Base-by-base conservation (phyloP, 1,140 invertebrate species). In the Parapsyche elsis region DNA sequence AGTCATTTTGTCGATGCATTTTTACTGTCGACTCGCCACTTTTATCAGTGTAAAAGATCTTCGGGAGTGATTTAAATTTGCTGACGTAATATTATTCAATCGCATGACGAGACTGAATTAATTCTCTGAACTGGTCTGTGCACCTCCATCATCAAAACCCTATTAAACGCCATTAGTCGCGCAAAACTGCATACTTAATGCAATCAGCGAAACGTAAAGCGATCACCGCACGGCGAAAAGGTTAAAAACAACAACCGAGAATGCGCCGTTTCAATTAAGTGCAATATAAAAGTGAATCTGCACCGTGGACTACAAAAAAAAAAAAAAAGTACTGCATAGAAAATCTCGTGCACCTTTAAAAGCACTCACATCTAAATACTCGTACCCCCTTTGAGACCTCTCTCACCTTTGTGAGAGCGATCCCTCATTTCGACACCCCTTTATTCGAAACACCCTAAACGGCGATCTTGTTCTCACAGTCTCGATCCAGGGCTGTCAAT, bases 101-200 rank as follows among this genome's bases (percentile, higher is more conserved):
- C 9, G 16, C 57, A 61, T 61, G 57, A 9, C 21, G 19, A 61
- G 57, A 61, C 9, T 16, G 14, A 61, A 61, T 19, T 19, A 61
- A 61, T 21, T 9, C 49, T 14, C 49, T 2, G 12, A 53, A 53
- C 49, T 1, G 16, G 49, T 53, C 12, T 14, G 12, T 46, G 12
- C 12, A 53, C 10, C 21, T 14, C 24, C 21, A 23, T 67, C 64
- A 67, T 67, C 24, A 67, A 67, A 67, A 67, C 24, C 64, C 21
- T 67, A 67, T 67, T 67, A 67, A 67, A 67, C 21, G 10, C 24
- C 57, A 61, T 61, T 61, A 61, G 57, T 21, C 57, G 57, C 24
- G 49, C 10, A 53, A 24, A 67, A 67, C 12, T 26, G 24, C 24
- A 67, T 67, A 26, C 21, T 2, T 24, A 26, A 67, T 24, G 10